Percentiles rank a stretch among this genome's conserved stretches.
These are phyloP conservation scores for Athene cunicularia DNA, from an alignment of 2,113 vertebrate species.

Conservation along the genomic window DNA sequence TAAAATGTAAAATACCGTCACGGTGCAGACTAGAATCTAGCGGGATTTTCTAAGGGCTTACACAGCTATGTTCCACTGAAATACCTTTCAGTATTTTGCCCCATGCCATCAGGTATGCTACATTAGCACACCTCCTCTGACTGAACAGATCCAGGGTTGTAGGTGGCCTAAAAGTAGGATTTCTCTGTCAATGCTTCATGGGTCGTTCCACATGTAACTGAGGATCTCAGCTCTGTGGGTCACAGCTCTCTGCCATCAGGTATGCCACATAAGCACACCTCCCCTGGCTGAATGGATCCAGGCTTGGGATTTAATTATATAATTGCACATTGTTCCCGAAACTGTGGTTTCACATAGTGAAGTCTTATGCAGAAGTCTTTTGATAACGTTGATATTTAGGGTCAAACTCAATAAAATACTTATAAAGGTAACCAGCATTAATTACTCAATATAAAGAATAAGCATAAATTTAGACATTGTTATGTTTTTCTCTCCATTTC, in stretches of 20 bases:
- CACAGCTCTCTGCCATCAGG: background rate
- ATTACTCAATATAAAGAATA: background rate
- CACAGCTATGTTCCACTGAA: background rate
- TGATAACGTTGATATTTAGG: background rate
- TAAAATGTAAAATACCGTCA: background rate
- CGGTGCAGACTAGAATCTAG: background rate
- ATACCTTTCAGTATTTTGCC: background rate
- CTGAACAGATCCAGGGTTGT: background rate
- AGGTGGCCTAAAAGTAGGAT: too few relatives aligned
- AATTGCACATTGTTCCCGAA: background rate
- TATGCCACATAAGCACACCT: background rate
- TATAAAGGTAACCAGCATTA: background rate
- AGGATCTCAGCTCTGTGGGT: too few relatives aligned
- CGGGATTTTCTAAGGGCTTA: background rate
- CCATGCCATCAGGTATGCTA: rapidly evolving
- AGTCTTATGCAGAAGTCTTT: background rate
- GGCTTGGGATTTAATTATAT: background rate
- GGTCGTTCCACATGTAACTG: too few relatives aligned
- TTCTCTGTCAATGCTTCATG: too few relatives aligned
- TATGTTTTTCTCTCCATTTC: background rate
- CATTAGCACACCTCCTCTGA: background rate
- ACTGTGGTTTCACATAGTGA: background rate
- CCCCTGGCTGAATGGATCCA: background rate
- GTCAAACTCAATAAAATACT: background rate
- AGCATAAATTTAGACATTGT: background rate